These are phyloP conservation scores for Origma solitaria DNA, from an alignment of 2,113 vertebrate species.

Conservation along the genomic window DNA sequence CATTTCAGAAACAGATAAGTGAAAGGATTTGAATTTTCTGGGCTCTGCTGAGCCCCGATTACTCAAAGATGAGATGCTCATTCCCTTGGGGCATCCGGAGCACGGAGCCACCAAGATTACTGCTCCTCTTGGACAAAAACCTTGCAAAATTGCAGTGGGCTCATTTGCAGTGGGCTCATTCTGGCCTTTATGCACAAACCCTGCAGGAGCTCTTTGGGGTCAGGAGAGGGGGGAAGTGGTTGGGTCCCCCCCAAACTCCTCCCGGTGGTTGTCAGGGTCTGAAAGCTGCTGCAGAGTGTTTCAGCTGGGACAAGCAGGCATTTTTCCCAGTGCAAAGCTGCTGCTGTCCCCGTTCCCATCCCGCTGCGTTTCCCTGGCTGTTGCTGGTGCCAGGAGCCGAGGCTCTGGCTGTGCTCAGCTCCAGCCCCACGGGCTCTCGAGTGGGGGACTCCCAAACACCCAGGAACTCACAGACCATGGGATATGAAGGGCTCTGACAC, in stretches of 20 bases:
- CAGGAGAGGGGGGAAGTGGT: not conserved
- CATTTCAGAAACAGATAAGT: not conserved
- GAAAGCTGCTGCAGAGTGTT: not conserved
- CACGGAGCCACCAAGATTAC: not conserved
- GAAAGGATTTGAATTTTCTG: not conserved
- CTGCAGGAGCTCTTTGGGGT: not conserved
- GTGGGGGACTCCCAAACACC: not conserved
- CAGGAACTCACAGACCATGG: rapidly evolving
- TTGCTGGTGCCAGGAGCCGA: not conserved
- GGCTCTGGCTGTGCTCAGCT: not conserved
- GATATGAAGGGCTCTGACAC: not conserved
- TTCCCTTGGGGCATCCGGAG: not conserved
- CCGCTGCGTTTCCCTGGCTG: not conserved
- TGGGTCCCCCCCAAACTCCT: not conserved
- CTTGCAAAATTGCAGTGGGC: not conserved
- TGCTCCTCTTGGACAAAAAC: not conserved
- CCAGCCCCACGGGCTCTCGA: rapidly evolving
- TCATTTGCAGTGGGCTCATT: rapidly evolving
- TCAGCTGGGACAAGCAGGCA: not conserved
- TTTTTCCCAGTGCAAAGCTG: not conserved
- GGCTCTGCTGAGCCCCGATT: not conserved
- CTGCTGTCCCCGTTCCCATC: not conserved
- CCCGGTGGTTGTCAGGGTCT: not conserved
- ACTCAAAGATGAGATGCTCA: not conserved
- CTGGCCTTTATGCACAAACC: rapidly evolving